Conservation (phyloP, 2,888 invertebrate species). For the Laothoe populi region DNA sequence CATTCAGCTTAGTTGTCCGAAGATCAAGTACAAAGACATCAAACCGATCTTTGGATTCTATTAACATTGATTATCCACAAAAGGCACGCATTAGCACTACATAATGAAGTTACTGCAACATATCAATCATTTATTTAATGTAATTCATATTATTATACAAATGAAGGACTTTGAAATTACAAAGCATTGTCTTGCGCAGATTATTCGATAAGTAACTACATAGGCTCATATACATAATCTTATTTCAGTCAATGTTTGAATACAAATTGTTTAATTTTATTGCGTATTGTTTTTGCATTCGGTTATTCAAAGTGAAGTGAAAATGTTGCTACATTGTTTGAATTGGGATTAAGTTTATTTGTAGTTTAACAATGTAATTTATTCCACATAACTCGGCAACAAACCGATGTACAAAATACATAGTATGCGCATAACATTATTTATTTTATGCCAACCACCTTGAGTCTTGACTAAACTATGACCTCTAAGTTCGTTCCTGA, state of each 20-base stretch:
- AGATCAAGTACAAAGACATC: constrained; percentile 1
- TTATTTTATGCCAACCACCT: too few species aligned
- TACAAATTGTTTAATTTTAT: constrained; percentile 1
- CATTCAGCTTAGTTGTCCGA: not conserved
- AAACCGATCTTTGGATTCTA: constrained; percentile 2
- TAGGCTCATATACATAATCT: not conserved
- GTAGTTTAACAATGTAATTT: not conserved
- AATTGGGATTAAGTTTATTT: constrained; percentile 2
- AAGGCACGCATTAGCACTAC: not conserved
- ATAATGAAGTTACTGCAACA: constrained; percentile 1
- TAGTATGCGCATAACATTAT: too few species aligned
- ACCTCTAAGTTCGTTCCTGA: too few species aligned
- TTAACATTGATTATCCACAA: constrained; percentile 1
- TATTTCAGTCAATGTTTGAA: not conserved
- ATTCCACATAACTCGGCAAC: too few species aligned
- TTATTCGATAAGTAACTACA: not conserved
- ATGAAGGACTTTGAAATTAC: not conserved
- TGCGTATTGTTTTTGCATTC: constrained; percentile 1
- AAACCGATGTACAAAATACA: too few species aligned
- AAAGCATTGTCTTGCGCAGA: not conserved
- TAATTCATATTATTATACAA: not conserved
- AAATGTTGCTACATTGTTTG: constrained; percentile 11
- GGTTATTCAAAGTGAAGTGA: constrained; percentile 5
- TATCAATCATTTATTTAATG: constrained; percentile 10
- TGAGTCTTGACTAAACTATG: too few species aligned